Evolutionary conservation across 1,140 invertebrate genomes (phyloP).

Genomic region (Ips nitidus): DNA sequence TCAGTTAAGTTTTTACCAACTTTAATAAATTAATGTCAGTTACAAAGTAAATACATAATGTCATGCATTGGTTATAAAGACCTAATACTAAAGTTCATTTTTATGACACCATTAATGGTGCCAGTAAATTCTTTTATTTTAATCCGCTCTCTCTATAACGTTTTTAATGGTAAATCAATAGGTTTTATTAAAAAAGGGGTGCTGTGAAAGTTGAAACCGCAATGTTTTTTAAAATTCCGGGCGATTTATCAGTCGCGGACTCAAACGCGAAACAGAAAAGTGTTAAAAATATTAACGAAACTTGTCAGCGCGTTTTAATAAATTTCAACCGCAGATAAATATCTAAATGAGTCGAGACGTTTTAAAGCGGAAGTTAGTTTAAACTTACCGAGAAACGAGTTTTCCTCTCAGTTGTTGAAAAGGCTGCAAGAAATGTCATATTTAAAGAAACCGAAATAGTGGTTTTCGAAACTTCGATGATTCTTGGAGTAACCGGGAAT

Average conservation of each 20-base stretch:
- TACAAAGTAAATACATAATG: too few species aligned
- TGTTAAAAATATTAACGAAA: background rate
- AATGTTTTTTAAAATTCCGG: background rate
- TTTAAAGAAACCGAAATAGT: background rate
- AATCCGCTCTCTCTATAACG: background rate
- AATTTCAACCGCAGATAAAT: background rate
- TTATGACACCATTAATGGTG: background rate
- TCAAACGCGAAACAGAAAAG: background rate
- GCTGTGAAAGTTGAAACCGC: too few species aligned
- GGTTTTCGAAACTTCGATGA: background rate
- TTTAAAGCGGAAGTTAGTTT: slow-evolving; percentile 5
- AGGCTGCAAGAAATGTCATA: slow-evolving; percentile 4
- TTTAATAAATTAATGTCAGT: too few species aligned
- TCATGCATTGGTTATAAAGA: background rate
- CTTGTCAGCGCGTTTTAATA: background rate
- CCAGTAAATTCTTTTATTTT: slow-evolving; percentile 7
- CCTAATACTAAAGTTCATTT: background rate
- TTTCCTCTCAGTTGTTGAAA: background rate
- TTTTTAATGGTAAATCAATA: slow-evolving; percentile 1
- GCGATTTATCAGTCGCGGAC: background rate
- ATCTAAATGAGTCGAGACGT: slow-evolving; percentile 2
- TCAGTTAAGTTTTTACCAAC: background rate
- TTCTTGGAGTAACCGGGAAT: background rate
- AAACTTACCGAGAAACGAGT: slow-evolving; percentile 3
- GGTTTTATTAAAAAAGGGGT: background rate